These are phyloP conservation scores for Bombus affinis DNA, from an alignment of 1,140 invertebrate species.

Conservation along the genomic window DNA sequence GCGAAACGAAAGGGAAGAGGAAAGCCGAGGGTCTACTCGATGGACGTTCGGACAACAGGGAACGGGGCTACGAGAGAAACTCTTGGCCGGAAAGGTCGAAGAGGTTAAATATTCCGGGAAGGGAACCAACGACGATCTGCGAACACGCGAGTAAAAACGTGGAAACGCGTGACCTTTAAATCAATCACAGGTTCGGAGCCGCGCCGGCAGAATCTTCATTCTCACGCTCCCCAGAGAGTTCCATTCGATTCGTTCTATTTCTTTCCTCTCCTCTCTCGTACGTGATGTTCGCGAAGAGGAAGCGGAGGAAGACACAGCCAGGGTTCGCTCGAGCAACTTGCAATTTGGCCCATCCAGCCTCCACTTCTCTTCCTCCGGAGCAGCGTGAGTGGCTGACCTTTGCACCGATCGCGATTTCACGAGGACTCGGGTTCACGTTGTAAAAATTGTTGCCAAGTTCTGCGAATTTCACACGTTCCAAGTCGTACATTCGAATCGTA, in stretches of 20 bases:
- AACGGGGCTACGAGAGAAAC: constrained; percentile 20
- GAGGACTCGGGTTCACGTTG: neutral
- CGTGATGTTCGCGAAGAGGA: neutral
- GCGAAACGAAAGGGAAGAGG: constrained; percentile 35
- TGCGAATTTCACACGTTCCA: neutral
- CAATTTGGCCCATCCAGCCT: neutral
- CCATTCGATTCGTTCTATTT: neutral
- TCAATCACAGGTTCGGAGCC: constrained; percentile 19
- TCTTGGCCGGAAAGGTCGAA: constrained; percentile 42
- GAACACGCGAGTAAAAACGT: constrained; percentile 47
- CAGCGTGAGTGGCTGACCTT: neutral
- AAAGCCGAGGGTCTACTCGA: neutral
- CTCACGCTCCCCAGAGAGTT: constrained; percentile 2
- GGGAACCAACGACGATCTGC: constrained; percentile 13
- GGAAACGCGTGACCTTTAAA: constrained; percentile 50
- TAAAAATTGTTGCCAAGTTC: neutral
- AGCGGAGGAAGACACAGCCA: neutral
- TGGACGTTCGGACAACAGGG: neutral
- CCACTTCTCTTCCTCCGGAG: neutral
- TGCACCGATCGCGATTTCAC: neutral
- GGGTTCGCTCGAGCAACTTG: neutral
- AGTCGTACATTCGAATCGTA: neutral
- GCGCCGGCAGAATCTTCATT: neutral
- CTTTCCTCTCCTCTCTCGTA: neutral
- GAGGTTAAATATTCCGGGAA: constrained; percentile 64